A percentile compares a stretch with the other conserved stretches of the same genome.
phyloP scores from a whole-genome alignment of 2,113 vertebrate species.

The Scomber colias region DNA sequence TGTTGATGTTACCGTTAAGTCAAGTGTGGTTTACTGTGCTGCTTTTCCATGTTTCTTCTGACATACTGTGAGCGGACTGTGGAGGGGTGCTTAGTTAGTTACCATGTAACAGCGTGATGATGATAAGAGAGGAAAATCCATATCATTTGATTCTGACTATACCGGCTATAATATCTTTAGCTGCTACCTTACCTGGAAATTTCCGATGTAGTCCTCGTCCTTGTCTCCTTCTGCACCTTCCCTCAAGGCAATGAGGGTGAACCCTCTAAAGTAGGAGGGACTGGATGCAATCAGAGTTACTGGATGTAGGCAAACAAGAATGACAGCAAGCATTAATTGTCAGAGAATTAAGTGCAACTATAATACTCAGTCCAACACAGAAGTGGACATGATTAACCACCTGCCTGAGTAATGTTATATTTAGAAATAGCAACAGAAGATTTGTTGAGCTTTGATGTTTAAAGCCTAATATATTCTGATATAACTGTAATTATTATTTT shows the following conservation, averaged over 20 bases:
- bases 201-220: conserved; percentile 94
- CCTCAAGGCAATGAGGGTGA: conserved; percentile 93
- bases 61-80: no score
- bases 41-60: background rate
- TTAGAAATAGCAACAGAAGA: background rate
- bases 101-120: background rate
- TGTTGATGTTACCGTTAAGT: conserved; percentile 35
- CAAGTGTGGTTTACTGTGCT: conserved; percentile 44
- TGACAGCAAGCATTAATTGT: conserved; percentile 28
- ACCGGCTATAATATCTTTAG: background rate
- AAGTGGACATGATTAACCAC: background rate
- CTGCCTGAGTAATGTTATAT: background rate
- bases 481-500: background rate
- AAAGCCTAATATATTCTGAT: background rate
- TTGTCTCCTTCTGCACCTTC: conserved; percentile 93
- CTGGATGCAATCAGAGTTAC: conserved; percentile 92
- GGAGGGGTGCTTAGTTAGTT: background rate
- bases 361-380: background rate
- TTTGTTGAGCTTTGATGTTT: background rate
- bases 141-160: background rate
- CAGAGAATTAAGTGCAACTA: background rate
- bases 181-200: conserved; percentile 90
- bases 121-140: background rate
- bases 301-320: conserved; percentile 76
- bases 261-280: conserved; percentile 96